phyloP scores from a whole-genome alignment of 2,797 vertebrate species.

The Setipinna tenuifilis region DNA sequence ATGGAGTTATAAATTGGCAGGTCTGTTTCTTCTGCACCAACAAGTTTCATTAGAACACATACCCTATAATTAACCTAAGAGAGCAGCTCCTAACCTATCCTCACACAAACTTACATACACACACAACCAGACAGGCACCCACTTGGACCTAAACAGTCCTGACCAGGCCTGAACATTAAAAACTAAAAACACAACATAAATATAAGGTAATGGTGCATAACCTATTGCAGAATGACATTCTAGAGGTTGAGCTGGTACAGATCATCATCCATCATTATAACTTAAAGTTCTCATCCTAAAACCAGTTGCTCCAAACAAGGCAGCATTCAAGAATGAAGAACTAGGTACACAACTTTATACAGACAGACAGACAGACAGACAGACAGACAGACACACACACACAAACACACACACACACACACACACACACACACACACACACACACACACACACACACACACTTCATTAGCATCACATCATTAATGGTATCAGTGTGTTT shows the following conservation, averaged over 20 bases:
- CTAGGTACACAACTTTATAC: not conserved
- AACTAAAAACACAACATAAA: not conserved
- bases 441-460: not conserved
- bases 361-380: conserved; percentile 29
- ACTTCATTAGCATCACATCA: not conserved
- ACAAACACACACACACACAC: not conserved
- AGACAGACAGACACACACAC: not conserved
- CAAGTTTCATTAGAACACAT: not conserved
- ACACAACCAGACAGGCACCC: not conserved
- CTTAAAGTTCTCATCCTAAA: not conserved
- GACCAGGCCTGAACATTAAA: not conserved
- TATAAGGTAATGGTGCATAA: not conserved
- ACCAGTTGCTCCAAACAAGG: not conserved
- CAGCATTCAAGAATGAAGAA: not conserved
- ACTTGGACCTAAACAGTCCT: not conserved
- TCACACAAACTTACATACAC: conserved; percentile 24
- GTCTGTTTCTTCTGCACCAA: not conserved
- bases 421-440: not conserved
- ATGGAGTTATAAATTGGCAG: not conserved
- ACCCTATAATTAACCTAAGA: not conserved
- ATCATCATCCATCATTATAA: not conserved
- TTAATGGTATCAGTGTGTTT: not conserved
- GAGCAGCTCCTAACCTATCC: not conserved
- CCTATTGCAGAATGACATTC: not conserved
- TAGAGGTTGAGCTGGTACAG: not conserved